Evolutionary conservation across 2,113 vertebrate genomes (phyloP).

Genomic region (Pelmatolapia mariae): DNA sequence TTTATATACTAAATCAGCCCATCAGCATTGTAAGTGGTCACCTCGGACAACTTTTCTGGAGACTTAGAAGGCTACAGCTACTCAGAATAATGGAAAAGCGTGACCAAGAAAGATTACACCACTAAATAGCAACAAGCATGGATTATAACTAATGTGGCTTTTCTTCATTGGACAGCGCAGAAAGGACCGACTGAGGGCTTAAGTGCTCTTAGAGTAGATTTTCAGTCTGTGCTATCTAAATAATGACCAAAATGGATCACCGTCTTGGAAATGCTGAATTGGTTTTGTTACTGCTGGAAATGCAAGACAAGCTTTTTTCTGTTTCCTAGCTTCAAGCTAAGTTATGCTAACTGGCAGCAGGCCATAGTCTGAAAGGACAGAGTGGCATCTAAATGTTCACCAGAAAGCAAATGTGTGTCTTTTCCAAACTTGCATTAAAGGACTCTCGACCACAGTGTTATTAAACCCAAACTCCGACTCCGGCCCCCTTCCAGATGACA

Average conservation of each 20-base stretch:
- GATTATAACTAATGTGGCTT: not conserved
- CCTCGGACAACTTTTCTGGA: not conserved
- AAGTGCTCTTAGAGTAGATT: not conserved
- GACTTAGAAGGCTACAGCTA: not conserved
- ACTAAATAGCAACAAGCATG: not conserved
- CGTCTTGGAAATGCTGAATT: too few relatives aligned
- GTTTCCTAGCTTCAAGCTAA: not conserved
- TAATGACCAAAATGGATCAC: not conserved
- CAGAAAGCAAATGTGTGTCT: not conserved
- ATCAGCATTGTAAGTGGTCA: not conserved
- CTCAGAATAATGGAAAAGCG: not conserved
- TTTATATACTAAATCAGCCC: not conserved
- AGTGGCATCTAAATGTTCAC: not conserved
- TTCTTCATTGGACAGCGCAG: not conserved
- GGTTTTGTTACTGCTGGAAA: not conserved
- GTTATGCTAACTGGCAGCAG: not conserved
- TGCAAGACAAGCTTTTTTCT: not conserved
- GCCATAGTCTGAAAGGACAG: not conserved
- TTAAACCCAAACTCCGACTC: not conserved
- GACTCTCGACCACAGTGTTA: slow-evolving; percentile 2
- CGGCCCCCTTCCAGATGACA: not conserved
- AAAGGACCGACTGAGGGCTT: not conserved
- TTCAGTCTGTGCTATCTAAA: not conserved
- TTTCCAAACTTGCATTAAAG: not conserved
- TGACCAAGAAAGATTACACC: not conserved